phyloP scores from a whole-genome alignment of 2,797 vertebrate species.

The Pantherophis alleghaniensis region DNA sequence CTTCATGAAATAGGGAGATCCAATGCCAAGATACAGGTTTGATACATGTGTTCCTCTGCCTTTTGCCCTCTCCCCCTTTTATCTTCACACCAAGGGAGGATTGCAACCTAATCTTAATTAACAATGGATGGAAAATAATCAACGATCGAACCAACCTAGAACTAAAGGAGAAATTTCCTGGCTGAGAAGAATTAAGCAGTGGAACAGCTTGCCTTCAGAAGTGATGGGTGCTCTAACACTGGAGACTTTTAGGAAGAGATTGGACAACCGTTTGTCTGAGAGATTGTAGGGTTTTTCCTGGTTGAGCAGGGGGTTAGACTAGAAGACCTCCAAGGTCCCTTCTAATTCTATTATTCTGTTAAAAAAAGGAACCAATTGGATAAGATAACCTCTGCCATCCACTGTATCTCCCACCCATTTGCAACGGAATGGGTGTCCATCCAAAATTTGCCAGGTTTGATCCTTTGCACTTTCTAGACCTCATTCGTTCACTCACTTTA shows the following conservation, averaged over 20 bases:
- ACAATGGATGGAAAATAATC: not conserved
- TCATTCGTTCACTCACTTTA: not conserved
- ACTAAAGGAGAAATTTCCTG: not conserved
- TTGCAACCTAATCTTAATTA: not conserved
- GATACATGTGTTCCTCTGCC: not conserved
- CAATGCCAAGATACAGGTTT: not conserved
- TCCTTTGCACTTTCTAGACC: not conserved
- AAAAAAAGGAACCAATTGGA: not conserved
- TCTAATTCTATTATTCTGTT: not conserved
- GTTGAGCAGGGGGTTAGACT: not conserved
- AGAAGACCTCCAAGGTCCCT: not conserved
- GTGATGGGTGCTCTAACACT: not conserved
- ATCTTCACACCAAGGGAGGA: not conserved
- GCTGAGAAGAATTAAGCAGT: not conserved
- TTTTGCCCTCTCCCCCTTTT: not conserved
- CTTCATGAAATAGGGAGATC: not conserved
- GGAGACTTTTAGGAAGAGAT: not conserved
- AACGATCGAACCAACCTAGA: not conserved
- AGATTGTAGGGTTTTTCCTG: not conserved
- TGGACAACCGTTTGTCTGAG: not conserved
- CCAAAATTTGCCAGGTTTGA: too few relatives aligned
- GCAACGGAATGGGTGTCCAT: too few relatives aligned
- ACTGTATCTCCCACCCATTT: not conserved
- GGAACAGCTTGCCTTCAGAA: not conserved
- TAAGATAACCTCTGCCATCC: not conserved